Evolutionary conservation across 92 coral and sea anemone species (phyloP), one percentile per base, ranked within the genome.

Genomic region (Montipora capitata): DNA sequence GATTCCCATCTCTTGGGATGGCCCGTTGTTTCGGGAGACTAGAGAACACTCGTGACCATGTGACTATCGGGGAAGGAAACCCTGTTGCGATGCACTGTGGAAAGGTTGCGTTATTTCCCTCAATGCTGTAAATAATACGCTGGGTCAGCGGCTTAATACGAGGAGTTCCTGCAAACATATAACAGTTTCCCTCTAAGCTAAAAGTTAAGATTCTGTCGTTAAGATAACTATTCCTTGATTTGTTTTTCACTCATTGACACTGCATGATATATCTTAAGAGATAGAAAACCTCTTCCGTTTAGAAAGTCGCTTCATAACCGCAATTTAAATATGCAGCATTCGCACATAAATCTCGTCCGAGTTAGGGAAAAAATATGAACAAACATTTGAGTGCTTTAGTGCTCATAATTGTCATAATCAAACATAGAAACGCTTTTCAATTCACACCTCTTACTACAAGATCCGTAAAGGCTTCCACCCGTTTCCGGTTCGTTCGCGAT

Each of bases 31-130:
- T 41, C 13, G 93, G 83, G 15, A 95, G 79, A 27, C 74, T 77
- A 40, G 78, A 80, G 67, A 66, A 88, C 57, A 87, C 64, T 67
- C 91, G 88, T n/a, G 77, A 63, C 95, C 93, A 90, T 75, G 87
- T 72, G 85, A 95, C 68, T 4, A 67, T 74, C 1, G 96, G 94
- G 12, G 86, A 77, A 10, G 96, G 96, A 81, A 75, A 90, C 14
- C 96, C 96, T 35, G 90, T 66, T 76, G 92, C 96, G 12, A 64
- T 67, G 92, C 96, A 93, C 43, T 54, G 40, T n/a, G 96, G 96
- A 63, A 93, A 81, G 5, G 67, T 79, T 42, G 81, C 79, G 11
- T 85, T 43, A 35, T 86, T 70, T 56, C 91, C 85, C 38, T 93
- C 78, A 27, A 77, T 82, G 72, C 85, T 79, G 90, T 89, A 93